A percentile compares a stretch with the other conserved stretches of the same genome.
Conservation (phyloP, 1,140 invertebrate genomes). For the Triops longicaudatus region DNA sequence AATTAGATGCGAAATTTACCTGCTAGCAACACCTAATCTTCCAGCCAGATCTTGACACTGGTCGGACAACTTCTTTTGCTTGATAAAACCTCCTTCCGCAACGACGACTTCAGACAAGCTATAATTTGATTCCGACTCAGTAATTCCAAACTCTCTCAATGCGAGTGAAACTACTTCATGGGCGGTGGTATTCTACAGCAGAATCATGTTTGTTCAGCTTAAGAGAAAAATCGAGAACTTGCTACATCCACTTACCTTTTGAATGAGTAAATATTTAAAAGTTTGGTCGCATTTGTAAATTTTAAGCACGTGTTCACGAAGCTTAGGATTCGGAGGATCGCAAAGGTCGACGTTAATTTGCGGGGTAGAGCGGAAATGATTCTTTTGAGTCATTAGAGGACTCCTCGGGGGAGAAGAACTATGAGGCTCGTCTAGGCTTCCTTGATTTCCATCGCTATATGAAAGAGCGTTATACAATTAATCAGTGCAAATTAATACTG, state of each 20-base stretch:
- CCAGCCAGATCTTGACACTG: constrained; percentile 92
- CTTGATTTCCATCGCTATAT: not conserved
- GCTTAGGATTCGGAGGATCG: constrained; percentile 62
- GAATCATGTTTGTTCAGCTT: not conserved
- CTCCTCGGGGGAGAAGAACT: not conserved
- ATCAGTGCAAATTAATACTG: too few species aligned
- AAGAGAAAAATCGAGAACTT: constrained; percentile 13
- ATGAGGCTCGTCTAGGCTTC: not conserved
- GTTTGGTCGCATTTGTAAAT: constrained; percentile 90
- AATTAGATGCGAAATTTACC: constrained; percentile 34
- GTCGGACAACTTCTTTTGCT: constrained; percentile 89
- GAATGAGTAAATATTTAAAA: constrained; percentile 92
- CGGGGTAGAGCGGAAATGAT: constrained; percentile 73
- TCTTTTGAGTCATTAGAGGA: not conserved
- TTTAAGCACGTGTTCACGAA: constrained; percentile 95
- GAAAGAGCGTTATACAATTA: not conserved
- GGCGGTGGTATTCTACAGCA: constrained; percentile 76
- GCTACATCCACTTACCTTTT: constrained; percentile 52
- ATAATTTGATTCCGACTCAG: constrained; percentile 82
- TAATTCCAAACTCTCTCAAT: constrained; percentile 91
- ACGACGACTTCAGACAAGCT: constrained; percentile 93
- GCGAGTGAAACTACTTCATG: constrained; percentile 97
- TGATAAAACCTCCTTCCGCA: constrained; percentile 86
- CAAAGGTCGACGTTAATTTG: constrained; percentile 50
- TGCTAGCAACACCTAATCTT: constrained; percentile 68